Conservation (phyloP, 2,113 vertebrate species). For the Apaloderma vittatum region DNA sequence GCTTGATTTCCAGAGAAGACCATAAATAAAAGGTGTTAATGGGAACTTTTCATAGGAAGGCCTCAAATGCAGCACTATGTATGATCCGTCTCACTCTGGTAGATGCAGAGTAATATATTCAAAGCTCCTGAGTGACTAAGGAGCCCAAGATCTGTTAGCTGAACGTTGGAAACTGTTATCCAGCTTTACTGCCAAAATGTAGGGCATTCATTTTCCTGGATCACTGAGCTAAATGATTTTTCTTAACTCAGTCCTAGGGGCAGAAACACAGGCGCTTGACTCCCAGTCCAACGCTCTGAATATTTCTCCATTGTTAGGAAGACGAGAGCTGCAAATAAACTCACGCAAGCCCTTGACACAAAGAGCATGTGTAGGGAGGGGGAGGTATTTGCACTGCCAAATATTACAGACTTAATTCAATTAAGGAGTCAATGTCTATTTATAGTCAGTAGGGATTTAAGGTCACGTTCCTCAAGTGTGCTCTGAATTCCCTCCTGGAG, state of each 20-base stretch:
- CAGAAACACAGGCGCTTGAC: slow-evolving; percentile 23
- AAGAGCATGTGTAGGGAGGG: not conserved
- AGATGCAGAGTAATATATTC: not conserved
- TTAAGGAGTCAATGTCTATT: slow-evolving; percentile 2
- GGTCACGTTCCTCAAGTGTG: not conserved
- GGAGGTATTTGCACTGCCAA: not conserved
- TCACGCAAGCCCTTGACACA: not conserved
- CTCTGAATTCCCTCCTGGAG: not conserved
- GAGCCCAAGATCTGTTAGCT: not conserved
- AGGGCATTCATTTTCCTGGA: slow-evolving; percentile 59
- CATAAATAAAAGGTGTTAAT: not conserved
- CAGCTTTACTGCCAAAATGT: slow-evolving; percentile 43
- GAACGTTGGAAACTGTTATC: not conserved
- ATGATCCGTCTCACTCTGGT: not conserved
- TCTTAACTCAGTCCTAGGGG: slow-evolving; percentile 41
- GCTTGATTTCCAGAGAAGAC: not conserved
- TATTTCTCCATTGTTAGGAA: slow-evolving; percentile 14
- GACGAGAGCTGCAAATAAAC: slow-evolving; percentile 23
- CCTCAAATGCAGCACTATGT: not conserved
- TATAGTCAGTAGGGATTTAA: slow-evolving; percentile 2
- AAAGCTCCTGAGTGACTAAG: not conserved
- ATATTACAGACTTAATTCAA: not conserved
- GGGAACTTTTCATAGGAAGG: not conserved
- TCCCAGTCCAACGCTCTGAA: not conserved
- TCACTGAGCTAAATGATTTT: slow-evolving; percentile 56